A percentile compares a stretch with the other conserved stretches of the same genome.
These are phyloP conservation scores for Sminthurides aquaticus DNA, from an alignment of 2,888 invertebrate genomes.

Conservation along the genomic window DNA sequence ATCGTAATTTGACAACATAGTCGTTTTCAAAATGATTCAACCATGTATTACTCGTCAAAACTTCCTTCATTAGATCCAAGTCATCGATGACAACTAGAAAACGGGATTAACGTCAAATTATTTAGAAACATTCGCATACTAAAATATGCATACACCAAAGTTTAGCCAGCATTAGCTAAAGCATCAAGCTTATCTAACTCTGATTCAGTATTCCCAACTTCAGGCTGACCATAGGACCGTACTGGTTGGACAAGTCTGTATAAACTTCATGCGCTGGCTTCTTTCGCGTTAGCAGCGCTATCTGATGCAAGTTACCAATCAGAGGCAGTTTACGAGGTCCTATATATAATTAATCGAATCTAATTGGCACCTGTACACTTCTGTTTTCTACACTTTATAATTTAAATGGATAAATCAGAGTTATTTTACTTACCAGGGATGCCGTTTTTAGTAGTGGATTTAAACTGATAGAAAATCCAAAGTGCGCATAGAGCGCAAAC, in stretches of 20 bases:
- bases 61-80: slow-evolving; percentile 27
- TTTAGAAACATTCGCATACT: background rate
- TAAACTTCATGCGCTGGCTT: background rate
- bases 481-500: too few species aligned
- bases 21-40: slow-evolving; percentile 27
- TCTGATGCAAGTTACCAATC: background rate
- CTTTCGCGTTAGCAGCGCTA: background rate
- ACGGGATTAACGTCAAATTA: background rate
- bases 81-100: slow-evolving; percentile 30
- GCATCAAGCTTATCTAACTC: background rate
- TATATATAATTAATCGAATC: background rate
- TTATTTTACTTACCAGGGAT: too few species aligned
- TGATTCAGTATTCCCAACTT: background rate
- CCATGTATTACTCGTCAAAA: slow-evolving; percentile 26
- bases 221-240: background rate
- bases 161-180: background rate
- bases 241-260: background rate
- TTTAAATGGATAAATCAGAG: too few species aligned
- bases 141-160: background rate
- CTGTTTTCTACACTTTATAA: too few species aligned
- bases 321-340: background rate
- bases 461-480: too few species aligned
- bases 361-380: background rate
- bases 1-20: slow-evolving; percentile 28
- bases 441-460: too few species aligned